phyloP scores from a whole-genome alignment of 2,888 invertebrate species.

The Eucriotettix oculatus region DNA sequence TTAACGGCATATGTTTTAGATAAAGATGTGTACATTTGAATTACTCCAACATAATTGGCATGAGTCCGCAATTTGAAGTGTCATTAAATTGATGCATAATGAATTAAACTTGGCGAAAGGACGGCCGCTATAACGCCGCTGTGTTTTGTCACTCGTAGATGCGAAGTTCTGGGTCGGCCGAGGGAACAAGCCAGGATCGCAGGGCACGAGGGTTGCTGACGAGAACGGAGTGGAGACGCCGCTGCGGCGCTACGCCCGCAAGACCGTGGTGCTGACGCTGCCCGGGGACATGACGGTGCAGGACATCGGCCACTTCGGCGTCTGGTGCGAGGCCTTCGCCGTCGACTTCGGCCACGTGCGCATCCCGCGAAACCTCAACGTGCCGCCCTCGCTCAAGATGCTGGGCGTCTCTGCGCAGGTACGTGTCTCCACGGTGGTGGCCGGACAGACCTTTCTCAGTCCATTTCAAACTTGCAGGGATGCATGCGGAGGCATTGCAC shows the following conservation, averaged over 20 bases:
- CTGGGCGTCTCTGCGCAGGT: constrained; percentile 89
- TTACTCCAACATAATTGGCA: too few species aligned
- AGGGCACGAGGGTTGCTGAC: constrained; percentile 73
- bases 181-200: constrained; percentile 62
- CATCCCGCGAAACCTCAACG: constrained; percentile 56
- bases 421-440: constrained; percentile 23
- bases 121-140: background rate
- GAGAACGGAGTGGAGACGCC: constrained; percentile 77
- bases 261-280: constrained; percentile 76
- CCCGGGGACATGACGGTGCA: constrained; percentile 80
- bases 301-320: constrained; percentile 82
- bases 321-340: constrained; percentile 87
- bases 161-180: constrained; percentile 89
- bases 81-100: too few species aligned
- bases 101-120: too few species aligned
- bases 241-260: constrained; percentile 62
- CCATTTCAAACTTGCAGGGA: too few species aligned
- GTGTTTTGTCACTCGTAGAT: constrained; percentile 33
- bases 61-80: too few species aligned
- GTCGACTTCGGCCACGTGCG: constrained; percentile 81
- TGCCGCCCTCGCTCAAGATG: constrained; percentile 85
- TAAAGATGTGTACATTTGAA: too few species aligned
- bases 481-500: too few species aligned
- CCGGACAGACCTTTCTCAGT: too few species aligned
- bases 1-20: too few species aligned